Conservation (phyloP, 2,797 vertebrate genomes). For the Taenioides sp. region DNA sequence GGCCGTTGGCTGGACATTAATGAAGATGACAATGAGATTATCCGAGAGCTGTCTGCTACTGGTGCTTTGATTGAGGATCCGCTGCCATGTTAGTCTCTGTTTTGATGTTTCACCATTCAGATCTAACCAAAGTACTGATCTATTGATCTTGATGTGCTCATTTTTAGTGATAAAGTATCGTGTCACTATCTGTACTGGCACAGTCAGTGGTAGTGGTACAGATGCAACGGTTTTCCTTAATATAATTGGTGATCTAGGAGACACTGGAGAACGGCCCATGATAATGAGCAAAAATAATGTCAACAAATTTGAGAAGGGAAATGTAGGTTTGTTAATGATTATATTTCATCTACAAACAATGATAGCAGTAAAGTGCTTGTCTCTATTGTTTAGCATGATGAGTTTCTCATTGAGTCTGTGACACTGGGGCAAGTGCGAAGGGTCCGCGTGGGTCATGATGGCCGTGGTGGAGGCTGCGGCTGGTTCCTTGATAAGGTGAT, state of each 20-base stretch:
- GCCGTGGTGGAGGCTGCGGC: constrained; percentile 90
- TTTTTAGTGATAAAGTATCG: constrained; percentile 89
- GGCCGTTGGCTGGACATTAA: constrained; percentile 95
- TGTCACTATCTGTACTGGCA: constrained; percentile 89
- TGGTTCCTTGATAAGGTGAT: constrained; percentile 96
- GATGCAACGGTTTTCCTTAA: constrained; percentile 92
- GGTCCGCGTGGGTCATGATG: constrained; percentile 91
- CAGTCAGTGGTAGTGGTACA: constrained; percentile 86
- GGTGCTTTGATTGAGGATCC: constrained; percentile 82
- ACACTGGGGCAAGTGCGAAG: constrained; percentile 84
- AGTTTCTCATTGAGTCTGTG: constrained; percentile 93
- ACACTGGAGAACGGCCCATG: constrained; percentile 91
- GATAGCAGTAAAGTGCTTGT: not conserved
- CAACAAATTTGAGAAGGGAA: constrained; percentile 96
- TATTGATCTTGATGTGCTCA: not conserved
- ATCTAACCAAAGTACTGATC: not conserved
- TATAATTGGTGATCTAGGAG: constrained; percentile 87
- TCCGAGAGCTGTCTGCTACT: constrained; percentile 88
- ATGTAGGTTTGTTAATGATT: constrained; percentile 76
- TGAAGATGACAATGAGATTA: constrained; percentile 94
- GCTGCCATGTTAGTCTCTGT: constrained; percentile 79
- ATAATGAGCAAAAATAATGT: constrained; percentile 91
- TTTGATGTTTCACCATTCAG: not conserved
- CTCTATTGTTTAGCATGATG: constrained; percentile 82
- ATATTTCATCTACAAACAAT: not conserved